These are phyloP conservation scores for Phrynocephalus guinanensis DNA, from an alignment of 2,797 vertebrate species.

Conservation along the genomic window DNA sequence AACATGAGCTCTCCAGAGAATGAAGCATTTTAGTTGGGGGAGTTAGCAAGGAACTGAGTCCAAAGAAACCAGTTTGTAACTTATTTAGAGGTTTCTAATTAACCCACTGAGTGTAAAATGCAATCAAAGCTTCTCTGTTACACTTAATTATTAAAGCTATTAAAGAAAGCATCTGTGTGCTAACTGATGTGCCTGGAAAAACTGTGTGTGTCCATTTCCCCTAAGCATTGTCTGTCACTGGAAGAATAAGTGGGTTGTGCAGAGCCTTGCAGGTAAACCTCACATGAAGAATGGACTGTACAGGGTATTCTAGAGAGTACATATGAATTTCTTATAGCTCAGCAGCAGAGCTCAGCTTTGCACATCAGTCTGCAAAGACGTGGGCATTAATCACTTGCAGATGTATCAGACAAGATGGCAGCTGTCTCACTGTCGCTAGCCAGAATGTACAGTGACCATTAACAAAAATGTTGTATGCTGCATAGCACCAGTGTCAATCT, in stretches of 20 bases:
- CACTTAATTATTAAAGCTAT: conserved; percentile 73
- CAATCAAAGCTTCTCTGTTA: conserved; percentile 71
- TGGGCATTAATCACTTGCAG: conserved; percentile 3
- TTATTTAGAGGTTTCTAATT: conserved; percentile 78
- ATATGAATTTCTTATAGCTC: conserved; percentile 21
- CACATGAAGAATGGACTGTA: conserved; percentile 14
- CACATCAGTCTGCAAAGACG: conserved; percentile 10
- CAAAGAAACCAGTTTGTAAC: conserved; percentile 68
- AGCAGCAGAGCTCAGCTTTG: conserved; percentile 1
- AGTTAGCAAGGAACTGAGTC: conserved; percentile 63
- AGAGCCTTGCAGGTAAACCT: conserved; percentile 17
- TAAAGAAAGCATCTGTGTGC: conserved; percentile 50
- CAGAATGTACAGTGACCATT: conserved; percentile 14
- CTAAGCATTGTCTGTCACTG: conserved; percentile 10
- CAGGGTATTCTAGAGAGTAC: conserved; percentile 13
- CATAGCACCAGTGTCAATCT: not conserved
- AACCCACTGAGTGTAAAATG: conserved; percentile 76
- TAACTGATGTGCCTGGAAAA: conserved; percentile 33
- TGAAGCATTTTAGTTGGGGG: conserved; percentile 67
- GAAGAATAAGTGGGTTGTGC: conserved; percentile 36
- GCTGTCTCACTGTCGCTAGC: not conserved
- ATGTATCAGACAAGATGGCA: conserved; percentile 17
- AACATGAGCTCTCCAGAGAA: conserved; percentile 75
- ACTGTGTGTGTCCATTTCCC: not conserved
- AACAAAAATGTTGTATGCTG: not conserved